Evolutionary conservation across 92 coral and sea anemone genomes (phyloP), one percentile per base, ranked within the genome.

Genomic region (Umimayanthus chanpuru): DNA sequence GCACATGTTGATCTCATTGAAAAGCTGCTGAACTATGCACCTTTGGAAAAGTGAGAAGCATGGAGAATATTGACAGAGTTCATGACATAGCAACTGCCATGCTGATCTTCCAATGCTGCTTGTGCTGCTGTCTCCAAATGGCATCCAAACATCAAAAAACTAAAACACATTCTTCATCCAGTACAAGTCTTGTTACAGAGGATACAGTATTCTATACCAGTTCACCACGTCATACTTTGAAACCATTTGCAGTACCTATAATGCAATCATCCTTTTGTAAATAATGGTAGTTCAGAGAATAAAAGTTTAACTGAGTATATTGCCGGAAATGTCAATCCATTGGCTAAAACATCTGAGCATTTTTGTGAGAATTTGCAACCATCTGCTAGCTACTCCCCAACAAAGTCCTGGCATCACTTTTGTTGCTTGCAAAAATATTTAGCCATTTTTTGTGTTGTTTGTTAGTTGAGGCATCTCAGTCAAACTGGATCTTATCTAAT

Each of bases 1-100:
- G 96, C 99, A 30, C 99, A 97, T 76, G 99, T 97, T 86, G 99
- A 97, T 78, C 91, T 97, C 85, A 97, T 97, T 88, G 99, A 97
- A 88, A 97, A 97, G 81, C 95, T 97, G 74, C 91, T 97, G 39
- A 97, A 97, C 78, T 97, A 97, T 91, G 97, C 99, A 23, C 99
- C 99, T 0, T 90, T 97, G 75, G 99, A 97, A 82, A 97, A 97
- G 80, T 97, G 61, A 70, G 38, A 20, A 25, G 28, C 2, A 2
- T 23, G 41, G 44, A 73, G 41, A 18, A 29, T 28, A 30, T 21
- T 4, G 56, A 28, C 44, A 28, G 7, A 55, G 18, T 12, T 55
- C 29, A 2, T 11, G 8, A 40, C 66, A 78, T 29, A 9, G 81
- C 10, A 49, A 16, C 28, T 41, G 81, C 23, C 53, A 25, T 78